Evolutionary conservation across 2,113 vertebrate species (phyloP), one percentile per base, ranked within the genome.

Genomic region (Tupaia tana): DNA sequence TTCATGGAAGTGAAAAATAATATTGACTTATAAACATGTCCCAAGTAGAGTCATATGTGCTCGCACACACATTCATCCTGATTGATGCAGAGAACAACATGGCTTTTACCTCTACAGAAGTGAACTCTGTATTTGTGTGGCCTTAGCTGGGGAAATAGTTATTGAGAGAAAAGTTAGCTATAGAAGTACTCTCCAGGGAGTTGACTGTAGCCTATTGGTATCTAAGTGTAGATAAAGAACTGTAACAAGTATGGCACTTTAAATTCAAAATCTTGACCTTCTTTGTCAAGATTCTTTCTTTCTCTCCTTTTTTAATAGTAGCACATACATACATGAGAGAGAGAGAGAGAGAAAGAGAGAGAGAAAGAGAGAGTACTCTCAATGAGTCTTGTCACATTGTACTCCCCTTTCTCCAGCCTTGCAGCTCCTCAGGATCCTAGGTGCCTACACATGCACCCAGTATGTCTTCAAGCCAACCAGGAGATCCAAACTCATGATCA

Each of bases 201-300:
- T 7, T 81, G 67, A 7, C 59, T 77, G 52, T 63, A 63, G 31
- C 12, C 10, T 59, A 1, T 3, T 31, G 34, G 7, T n/a, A 61
- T 31, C 22, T 52, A 58, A 58, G 15, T 29, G 19, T 29, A 54
- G 52, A 6, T 27, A 18, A 24, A 91, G n/a, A 80, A 22, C 12
- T 10, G 2, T 13, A 11, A 8, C 2, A 3, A 0, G 12, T 29
- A 43, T 15, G 14, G 8, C 9, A 12, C 18, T 64, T 73, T 24
- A 27, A 81, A 27, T 64, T 73, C 29, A 27, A 81, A 27, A 71
- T 56, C 11, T 29, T 61, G 12, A 66, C 25, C 11, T 9, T 82
- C 6, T 64, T 64, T 66, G 24, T 54, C 31, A 52, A 1, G 7
- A 6, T 31, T 15, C 7, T 14, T 2, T 54, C 43, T 77, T 31